Conservation (phyloP, 1,140 invertebrate genomes). For the Radopholus similis region DNA sequence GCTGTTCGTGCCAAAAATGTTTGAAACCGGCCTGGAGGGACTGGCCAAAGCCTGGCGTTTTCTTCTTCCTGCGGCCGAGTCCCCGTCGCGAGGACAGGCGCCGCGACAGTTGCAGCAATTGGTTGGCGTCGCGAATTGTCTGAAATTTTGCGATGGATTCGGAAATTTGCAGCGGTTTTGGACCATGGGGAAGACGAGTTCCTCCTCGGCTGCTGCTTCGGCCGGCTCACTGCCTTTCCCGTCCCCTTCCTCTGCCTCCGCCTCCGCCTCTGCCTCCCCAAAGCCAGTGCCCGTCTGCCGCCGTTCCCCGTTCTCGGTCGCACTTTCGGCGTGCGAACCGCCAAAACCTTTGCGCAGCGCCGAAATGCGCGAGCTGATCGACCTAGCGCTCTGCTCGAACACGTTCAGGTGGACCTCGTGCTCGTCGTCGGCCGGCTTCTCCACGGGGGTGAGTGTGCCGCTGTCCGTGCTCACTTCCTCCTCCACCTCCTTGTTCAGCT, state of each 20-base stretch:
- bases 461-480: constrained; percentile 20
- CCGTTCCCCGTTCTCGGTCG: background rate
- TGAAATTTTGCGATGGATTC: background rate
- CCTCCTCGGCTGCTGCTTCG: background rate
- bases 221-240: background rate
- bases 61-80: background rate
- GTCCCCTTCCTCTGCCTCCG: background rate
- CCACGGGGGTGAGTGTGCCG: constrained; percentile 17
- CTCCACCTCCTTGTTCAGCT: constrained; percentile 27
- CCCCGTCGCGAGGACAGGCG: too few species aligned
- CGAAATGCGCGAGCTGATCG: background rate
- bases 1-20: too few species aligned
- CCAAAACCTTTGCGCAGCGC: background rate
- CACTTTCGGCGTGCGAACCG: background rate
- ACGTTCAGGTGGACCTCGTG: background rate
- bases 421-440: background rate
- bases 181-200: background rate
- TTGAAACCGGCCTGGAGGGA: background rate
- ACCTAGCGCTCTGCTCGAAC: background rate
- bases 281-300: background rate
- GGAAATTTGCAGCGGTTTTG: background rate
- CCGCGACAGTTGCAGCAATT: too few species aligned
- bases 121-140: background rate
- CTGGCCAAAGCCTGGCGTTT: background rate
- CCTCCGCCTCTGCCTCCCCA: background rate